phyloP scores from a whole-genome alignment of 1,140 invertebrate species.

The Scaptomyza montana region DNA sequence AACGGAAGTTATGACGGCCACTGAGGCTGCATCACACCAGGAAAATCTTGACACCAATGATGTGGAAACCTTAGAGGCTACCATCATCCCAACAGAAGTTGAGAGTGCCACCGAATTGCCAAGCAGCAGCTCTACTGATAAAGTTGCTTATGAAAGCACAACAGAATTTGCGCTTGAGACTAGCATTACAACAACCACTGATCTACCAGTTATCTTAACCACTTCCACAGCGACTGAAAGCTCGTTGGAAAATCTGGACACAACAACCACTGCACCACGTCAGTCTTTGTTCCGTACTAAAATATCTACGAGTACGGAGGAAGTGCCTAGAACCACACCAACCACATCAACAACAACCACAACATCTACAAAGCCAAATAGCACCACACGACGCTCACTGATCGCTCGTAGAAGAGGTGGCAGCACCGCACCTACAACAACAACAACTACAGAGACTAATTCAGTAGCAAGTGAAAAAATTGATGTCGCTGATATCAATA shows the following conservation, averaged over 20 bases:
- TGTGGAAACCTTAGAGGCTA: background rate
- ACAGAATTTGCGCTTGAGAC: background rate
- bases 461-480: background rate
- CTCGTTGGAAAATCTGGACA: background rate
- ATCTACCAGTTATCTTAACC: background rate
- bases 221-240: background rate
- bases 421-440: conserved; percentile 6
- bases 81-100: conserved; percentile 4
- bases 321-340: conserved; percentile 8
- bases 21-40: background rate
- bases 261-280: background rate
- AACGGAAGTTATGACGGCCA: conserved; percentile 17
- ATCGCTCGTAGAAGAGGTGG: conserved; percentile 25
- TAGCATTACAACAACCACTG: conserved; percentile 2
- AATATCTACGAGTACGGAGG: background rate
- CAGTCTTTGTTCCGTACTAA: conserved; percentile 7
- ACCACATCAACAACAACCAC: background rate
- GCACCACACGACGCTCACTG: conserved; percentile 22
- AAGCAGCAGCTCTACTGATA: background rate
- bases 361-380: background rate
- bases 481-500: background rate
- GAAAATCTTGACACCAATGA: background rate
- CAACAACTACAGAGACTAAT: conserved; percentile 3
- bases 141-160: background rate
- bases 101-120: background rate